These are phyloP conservation scores for Trachelus tabidus DNA, from an alignment of 2,888 invertebrate genomes.

Conservation along the genomic window DNA sequence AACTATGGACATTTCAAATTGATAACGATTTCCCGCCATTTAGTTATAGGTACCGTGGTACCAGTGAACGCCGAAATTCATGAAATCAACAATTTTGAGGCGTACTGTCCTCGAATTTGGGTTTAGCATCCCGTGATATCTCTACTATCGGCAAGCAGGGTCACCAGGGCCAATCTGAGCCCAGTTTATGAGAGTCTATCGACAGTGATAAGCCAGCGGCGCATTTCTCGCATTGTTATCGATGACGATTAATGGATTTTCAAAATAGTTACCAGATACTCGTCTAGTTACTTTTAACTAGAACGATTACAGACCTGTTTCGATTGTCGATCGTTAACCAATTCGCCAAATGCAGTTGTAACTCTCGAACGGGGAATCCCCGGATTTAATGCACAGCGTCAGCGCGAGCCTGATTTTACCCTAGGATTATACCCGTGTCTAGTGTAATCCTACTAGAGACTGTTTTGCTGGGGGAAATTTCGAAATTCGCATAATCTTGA, in stretches of 20 bases:
- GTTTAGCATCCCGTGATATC: neutral
- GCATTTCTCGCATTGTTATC: slow-evolving; percentile 3
- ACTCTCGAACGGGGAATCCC: neutral
- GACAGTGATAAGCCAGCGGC: slow-evolving; percentile 13
- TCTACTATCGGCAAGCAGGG: neutral
- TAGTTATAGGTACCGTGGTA: neutral
- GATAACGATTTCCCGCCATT: neutral
- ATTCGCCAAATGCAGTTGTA: neutral
- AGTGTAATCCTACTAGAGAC: slow-evolving; percentile 14
- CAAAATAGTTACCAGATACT: neutral
- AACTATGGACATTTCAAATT: neutral
- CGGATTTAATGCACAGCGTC: neutral
- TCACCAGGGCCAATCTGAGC: neutral
- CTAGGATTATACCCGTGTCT: slow-evolving; percentile 21
- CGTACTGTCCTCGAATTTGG: neutral
- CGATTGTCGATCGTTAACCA: neutral
- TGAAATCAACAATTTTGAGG: neutral
- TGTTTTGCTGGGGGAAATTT: slow-evolving; percentile 13
- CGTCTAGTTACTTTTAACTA: neutral
- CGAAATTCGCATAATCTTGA: slow-evolving; percentile 9
- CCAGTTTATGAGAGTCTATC: slow-evolving; percentile 24
- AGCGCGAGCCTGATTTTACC: neutral
- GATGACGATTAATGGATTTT: slow-evolving; percentile 12
- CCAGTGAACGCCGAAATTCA: neutral
- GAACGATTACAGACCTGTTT: neutral